These are phyloP conservation scores for Artibeus lituratus DNA, from an alignment of 2,797 vertebrate genomes.

Conservation along the genomic window DNA sequence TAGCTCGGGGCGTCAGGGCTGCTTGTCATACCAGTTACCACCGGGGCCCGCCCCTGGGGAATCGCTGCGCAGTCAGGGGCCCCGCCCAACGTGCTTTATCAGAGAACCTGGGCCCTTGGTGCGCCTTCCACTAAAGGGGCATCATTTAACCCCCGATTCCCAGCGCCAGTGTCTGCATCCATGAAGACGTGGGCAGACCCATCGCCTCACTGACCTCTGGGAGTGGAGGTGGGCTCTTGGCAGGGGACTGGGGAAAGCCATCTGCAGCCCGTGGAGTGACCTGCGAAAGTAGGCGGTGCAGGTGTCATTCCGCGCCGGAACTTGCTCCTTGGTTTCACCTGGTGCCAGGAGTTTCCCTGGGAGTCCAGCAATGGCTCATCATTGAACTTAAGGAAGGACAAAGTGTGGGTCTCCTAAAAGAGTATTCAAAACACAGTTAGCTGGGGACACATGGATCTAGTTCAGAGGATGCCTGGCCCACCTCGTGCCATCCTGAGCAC, in stretches of 20 bases:
- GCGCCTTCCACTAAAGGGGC: neutral
- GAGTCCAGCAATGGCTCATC: neutral
- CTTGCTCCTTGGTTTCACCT: neutral
- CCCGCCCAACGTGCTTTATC: fast-evolving
- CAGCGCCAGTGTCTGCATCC: neutral
- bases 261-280: too few species aligned
- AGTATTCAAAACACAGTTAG: neutral
- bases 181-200: neutral
- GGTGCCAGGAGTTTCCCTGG: neutral
- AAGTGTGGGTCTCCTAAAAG: neutral
- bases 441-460: neutral
- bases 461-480: neutral
- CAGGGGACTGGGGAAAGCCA: fast-evolving
- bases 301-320: neutral
- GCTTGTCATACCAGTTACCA: fast-evolving
- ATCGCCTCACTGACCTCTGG: neutral
- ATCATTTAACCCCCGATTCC: neutral
- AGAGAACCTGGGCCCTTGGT: neutral
- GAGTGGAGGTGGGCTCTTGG: neutral
- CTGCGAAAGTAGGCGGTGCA: fast-evolving
- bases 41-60: neutral
- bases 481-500: neutral
- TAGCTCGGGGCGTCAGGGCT: neutral
- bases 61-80: neutral
- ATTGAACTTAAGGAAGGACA: neutral